Evolutionary conservation across 2,113 vertebrate genomes (phyloP), one percentile per base, ranked within the genome.

Genomic region (Lophochroa leadbeateri): DNA sequence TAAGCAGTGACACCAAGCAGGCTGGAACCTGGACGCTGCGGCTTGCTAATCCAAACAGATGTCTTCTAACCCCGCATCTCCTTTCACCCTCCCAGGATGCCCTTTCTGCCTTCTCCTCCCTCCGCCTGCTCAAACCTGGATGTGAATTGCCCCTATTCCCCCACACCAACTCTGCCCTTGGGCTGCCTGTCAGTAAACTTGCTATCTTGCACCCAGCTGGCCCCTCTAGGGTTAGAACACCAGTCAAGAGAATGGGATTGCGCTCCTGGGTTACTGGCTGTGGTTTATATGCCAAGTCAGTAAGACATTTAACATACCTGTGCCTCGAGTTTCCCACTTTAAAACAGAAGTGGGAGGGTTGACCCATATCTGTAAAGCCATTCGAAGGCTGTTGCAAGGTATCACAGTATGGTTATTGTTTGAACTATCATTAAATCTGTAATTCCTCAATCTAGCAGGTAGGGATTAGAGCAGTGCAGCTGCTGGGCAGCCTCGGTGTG

Each of bases 1-100:
- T 71, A 91, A 76, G 95, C 94, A 92, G 79, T 92, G 93, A 96
- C 95, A 97, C 94, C 91, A 82, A 94, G 86, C 81, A 76, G 96
- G 68, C 52, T 95, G 93, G 93, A 96, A 85, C 91, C 86, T 76
- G 95, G 83, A 90, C 43, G 39, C 20, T 46, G 65, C 65, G 58
- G 47, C 18, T 91, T 97, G 96, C 95, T 65, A 92, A 76, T 92
- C 81, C 94, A 89, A 92, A 84, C 94, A 95, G 93, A 96, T 94
- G 91, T 94, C 74, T 95, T 52, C 81, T n/a, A 91, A 76, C 29
- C 53, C 47, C 46, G 60, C 84, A 82, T 64, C 74, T 95, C 72
- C 60, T 91, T 81, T 82, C 81, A 41, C 74, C 60, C 91, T 94
- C 81, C 61, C 49, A 49, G 69, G 86, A 31, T 92, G 77, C 57